Conservation (phyloP, 2,888 invertebrate genomes). For the Beris morrisii region DNA sequence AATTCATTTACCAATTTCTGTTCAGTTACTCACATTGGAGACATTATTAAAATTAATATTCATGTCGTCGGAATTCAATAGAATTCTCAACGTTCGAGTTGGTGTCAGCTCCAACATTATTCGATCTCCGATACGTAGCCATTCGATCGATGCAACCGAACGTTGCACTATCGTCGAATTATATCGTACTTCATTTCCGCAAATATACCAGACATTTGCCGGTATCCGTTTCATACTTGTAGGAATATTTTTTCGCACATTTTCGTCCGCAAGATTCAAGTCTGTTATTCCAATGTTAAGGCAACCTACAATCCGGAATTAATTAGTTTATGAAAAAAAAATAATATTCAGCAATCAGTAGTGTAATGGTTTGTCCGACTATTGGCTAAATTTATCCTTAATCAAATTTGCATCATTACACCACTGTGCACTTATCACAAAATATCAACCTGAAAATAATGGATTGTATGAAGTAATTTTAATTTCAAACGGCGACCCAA, state of each 20-base stretch:
- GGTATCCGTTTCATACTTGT: slow-evolving; percentile 67
- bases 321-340: slow-evolving; percentile 7
- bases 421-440: background rate
- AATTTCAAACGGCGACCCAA: slow-evolving; percentile 55
- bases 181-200: slow-evolving; percentile 67
- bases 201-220: slow-evolving; percentile 60
- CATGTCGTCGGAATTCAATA: slow-evolving; percentile 80
- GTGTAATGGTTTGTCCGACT: too few relatives aligned
- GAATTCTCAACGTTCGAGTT: slow-evolving; percentile 71
- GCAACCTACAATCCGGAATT: slow-evolving; percentile 66
- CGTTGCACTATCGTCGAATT: slow-evolving; percentile 68
- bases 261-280: slow-evolving; percentile 65
- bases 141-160: slow-evolving; percentile 70
- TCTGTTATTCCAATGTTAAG: slow-evolving; percentile 79
- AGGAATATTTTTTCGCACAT: slow-evolving; percentile 67
- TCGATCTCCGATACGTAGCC: slow-evolving; percentile 78
- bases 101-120: slow-evolving; percentile 73
- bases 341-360: too few relatives aligned
- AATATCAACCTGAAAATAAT: slow-evolving; percentile 51
- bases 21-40: slow-evolving; percentile 68
- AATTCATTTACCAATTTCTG: background rate
- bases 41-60: slow-evolving; percentile 75
- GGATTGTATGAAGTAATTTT: slow-evolving; percentile 54
- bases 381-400: too few relatives aligned
- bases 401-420: too few relatives aligned